Conservation (phyloP, 2,113 vertebrate species). For the Turdus rufiventris region DNA sequence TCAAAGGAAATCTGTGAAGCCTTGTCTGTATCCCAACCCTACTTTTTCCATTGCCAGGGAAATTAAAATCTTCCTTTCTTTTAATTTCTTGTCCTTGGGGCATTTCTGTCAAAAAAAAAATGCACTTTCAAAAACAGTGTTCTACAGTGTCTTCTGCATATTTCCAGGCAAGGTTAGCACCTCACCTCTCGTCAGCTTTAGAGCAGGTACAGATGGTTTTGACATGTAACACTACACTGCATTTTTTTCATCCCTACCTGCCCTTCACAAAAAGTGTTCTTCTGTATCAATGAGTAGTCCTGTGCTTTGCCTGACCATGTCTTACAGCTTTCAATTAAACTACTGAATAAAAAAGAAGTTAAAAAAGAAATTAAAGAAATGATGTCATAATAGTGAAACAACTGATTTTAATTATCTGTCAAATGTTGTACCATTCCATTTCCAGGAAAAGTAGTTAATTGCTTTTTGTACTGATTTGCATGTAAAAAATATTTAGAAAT, state of each 20-base stretch:
- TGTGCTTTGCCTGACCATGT: not conserved
- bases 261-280: not conserved
- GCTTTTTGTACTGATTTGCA: not conserved
- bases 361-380: not conserved
- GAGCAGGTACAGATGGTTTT: fast-evolving
- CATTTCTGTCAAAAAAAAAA: not conserved
- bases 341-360: not conserved
- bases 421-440: not conserved
- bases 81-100: not conserved
- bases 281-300: not conserved
- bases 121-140: not conserved
- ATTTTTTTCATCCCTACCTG: not conserved
- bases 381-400: not conserved
- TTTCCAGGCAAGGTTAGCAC: not conserved
- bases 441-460: not conserved
- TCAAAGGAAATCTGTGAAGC: not conserved
- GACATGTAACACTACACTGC: fast-evolving
- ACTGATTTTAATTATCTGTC: not conserved
- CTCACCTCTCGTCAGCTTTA: not conserved
- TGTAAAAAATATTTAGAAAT: not conserved
- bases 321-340: not conserved
- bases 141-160: not conserved
- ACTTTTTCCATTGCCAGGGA: not conserved
- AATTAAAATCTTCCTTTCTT: not conserved
- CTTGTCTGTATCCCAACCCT: not conserved